Evolutionary conservation across 2,888 invertebrate genomes (phyloP).

Genomic region (Parapristionchus giblindavisi): DNA sequence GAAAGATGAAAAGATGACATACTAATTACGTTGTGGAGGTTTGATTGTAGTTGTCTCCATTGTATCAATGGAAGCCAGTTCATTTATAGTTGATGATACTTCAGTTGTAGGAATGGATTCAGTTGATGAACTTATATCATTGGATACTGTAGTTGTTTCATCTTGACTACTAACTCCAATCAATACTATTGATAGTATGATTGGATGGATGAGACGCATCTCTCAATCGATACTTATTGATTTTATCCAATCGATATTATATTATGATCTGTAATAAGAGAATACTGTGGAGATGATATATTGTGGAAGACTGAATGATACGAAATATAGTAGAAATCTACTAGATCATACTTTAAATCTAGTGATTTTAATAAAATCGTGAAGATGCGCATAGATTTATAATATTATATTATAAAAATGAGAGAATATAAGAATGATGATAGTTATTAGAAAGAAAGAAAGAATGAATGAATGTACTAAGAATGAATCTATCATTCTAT

Average conservation of each 20-base stretch:
- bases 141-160: neutral
- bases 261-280: too few relatives aligned
- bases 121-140: neutral
- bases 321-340: neutral
- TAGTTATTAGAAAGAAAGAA: neutral
- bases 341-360: neutral
- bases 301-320: neutral
- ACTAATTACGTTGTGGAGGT: slow-evolving; percentile 37
- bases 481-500: slow-evolving; percentile 4
- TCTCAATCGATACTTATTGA: too few relatives aligned
- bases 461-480: neutral
- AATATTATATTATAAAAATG: neutral
- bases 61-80: slow-evolving; percentile 26
- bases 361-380: too few relatives aligned
- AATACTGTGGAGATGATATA: too few relatives aligned
- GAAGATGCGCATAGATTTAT: too few relatives aligned
- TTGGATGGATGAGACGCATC: slow-evolving; percentile 18
- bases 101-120: neutral
- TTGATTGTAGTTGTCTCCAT: slow-evolving; percentile 29
- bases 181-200: slow-evolving; percentile 14
- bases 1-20: neutral
- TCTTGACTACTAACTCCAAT: slow-evolving; percentile 6
- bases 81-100: slow-evolving; percentile 1
- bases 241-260: too few relatives aligned
- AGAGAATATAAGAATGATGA: neutral